Percentiles rank a stretch among this genome's conserved stretches.
Conservation (phyloP, 1,140 invertebrate species). For the Drosophila subobscura region DNA sequence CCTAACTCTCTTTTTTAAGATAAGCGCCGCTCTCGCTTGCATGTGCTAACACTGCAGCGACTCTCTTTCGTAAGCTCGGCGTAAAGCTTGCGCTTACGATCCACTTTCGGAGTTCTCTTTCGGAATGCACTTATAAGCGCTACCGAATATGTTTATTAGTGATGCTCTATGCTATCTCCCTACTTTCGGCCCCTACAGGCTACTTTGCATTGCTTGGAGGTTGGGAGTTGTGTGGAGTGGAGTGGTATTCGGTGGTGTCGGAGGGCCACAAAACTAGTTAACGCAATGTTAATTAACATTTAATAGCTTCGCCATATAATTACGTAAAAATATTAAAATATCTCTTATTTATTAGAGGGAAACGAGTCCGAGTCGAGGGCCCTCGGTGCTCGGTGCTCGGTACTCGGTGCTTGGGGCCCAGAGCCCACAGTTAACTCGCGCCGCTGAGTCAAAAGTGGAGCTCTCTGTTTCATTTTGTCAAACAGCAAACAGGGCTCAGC, state of each 20-base stretch:
- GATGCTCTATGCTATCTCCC: too few species aligned
- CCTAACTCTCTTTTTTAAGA: too few species aligned
- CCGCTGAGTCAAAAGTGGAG: slow-evolving; percentile 42
- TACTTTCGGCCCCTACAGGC: too few species aligned
- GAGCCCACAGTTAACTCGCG: slow-evolving; percentile 16
- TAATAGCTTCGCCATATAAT: slow-evolving; percentile 77
- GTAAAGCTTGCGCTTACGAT: too few species aligned
- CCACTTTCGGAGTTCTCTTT: too few species aligned
- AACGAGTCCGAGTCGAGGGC: slow-evolving; percentile 15
- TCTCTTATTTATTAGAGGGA: slow-evolving; percentile 67
- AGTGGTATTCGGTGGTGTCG: background rate
- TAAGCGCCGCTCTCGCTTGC: too few species aligned
- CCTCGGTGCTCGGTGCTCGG: slow-evolving; percentile 1
- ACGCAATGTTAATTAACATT: slow-evolving; percentile 69
- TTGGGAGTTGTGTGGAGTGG: too few species aligned
- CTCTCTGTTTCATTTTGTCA: slow-evolving; percentile 63
- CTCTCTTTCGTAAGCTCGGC: too few species aligned
- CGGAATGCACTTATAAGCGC: too few species aligned
- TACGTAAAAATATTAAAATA: slow-evolving; percentile 81
- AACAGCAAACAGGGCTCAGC: slow-evolving; percentile 26
- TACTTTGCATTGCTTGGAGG: slow-evolving; percentile 11
- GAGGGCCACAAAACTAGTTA: slow-evolving; percentile 65
- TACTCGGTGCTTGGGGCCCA: slow-evolving; percentile 1
- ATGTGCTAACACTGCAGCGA: too few species aligned
- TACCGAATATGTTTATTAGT: too few species aligned